Conservation (phyloP, 37 sponge, comb jelly and placozoan species). For the Beroe ovata region DNA sequence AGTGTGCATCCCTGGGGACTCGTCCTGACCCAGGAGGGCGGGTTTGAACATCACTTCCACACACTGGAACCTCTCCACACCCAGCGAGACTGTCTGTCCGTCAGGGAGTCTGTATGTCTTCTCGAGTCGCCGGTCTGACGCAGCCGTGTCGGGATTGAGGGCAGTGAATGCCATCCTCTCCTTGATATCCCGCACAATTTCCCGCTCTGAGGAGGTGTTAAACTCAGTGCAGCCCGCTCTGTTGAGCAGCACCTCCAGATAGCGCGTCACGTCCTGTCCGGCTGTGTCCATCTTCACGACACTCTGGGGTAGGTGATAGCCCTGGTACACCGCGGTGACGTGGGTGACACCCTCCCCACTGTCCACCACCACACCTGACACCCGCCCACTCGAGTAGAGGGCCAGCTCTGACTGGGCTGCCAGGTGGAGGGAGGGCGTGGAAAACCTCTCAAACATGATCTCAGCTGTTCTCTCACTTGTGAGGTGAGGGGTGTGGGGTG, state of each 20-base stretch:
- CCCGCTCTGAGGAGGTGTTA: background rate
- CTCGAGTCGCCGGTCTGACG: background rate
- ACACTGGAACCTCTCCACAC: constrained; percentile 67
- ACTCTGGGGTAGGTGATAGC: background rate
- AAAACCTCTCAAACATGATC: constrained; percentile 27
- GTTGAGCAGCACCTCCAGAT: constrained; percentile 9
- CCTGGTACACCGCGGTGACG: background rate
- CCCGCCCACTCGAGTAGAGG: background rate
- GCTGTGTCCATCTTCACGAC: background rate
- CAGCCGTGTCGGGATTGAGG: constrained; percentile 40
- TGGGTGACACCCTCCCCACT: constrained; percentile 43
- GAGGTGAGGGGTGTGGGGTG: background rate
- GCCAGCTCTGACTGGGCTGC: constrained; percentile 18
- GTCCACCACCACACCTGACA: constrained; percentile 24
- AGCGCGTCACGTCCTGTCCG: background rate
- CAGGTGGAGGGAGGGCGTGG: background rate
- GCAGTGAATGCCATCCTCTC: constrained; percentile 61
- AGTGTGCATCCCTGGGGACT: constrained; percentile 53
- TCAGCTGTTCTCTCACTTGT: background rate
- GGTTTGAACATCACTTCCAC: constrained; percentile 66
- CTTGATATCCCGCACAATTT: constrained; percentile 58
- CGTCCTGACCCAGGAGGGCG: constrained; percentile 6
- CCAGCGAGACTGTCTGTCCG: constrained; percentile 20
- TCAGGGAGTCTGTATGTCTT: constrained; percentile 31
- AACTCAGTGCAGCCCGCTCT: background rate